Evolutionary conservation across 2,888 invertebrate species (phyloP), one percentile per base, ranked within the genome.

Genomic region (Ommatoiulus sabulosus): DNA sequence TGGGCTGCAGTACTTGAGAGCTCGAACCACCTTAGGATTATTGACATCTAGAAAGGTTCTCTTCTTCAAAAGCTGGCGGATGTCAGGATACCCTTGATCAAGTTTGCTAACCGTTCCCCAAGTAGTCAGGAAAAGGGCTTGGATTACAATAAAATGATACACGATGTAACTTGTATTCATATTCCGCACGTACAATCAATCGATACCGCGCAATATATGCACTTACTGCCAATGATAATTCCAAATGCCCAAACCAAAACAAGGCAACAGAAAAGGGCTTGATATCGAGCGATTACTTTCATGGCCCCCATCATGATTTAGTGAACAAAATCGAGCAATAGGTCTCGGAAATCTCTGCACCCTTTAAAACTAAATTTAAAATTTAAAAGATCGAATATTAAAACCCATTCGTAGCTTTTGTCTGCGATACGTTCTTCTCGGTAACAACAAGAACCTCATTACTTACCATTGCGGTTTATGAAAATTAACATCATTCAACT

Each of bases 1-100:
- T 44, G 96, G 95, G 92, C 96, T 96, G 91, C 89, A 89, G 46
- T 89, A 89, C 85, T 89, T 89, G 87, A 89, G 48, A 12, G 89
- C 88, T 84, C 89, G 84, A 3, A 44, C 44, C 17, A 89, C 80
- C 52, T 89, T 89, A n/a, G 89, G 88, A 84, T 88, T 85, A 44
- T 87, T 89, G n/a, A 20, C 46, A 48, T 86, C 44, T 43, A 88
- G 52, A 88, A 86, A 52, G 12, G 88, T 86, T 35, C 86, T 44
- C 35, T 35, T 48, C 44, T 86, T 43, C 63, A 88, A 44, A 35
- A 52, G 43, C 44, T 52, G 44, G 0, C 8, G 57, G 7, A 88
- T 15, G 44, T 86, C 63, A 3, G 63, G 86, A 24, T 84, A 88
- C 8, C 48, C 35, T 20, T 35, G 84, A 46, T 44, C 88, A 15